Evolutionary conservation across 2,888 invertebrate genomes (phyloP), one percentile per base, ranked within the genome.

Genomic region (Platycheirus albimanus): DNA sequence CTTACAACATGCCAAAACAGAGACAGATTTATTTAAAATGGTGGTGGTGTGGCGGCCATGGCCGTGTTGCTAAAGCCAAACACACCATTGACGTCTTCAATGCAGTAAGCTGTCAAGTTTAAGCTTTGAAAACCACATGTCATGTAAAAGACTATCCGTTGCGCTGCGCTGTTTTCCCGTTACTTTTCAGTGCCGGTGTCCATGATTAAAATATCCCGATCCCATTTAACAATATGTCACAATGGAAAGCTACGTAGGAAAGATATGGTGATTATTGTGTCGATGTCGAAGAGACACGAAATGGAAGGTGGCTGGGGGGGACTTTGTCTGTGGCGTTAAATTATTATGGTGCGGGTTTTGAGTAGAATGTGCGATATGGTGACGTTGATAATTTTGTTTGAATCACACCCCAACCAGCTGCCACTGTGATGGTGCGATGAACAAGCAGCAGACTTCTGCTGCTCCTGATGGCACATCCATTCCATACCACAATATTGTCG

Each of bases 161-260:
- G 63, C 30, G 13, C 5, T 17, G 63, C 30, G 13, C 5, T n/a
- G 17, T 20, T 17, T 11, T 63, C 3, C 36, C 28, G 63, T 54
- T 56, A 13, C 28, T 24, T 24, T 20, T 20, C 13, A 11, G 4
- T 10, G 41, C 61, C 64, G n/a, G 28, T 49, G 75, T 64, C 69
- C 63, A 54, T 63, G 80, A 71, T 66, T 52, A 81, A 76, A 76
- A 81, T 81, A 81, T 81, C 66, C 76, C 66, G 66, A 66, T 47
- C 61, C 76, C 76, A 81, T 81, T 71, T 66, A 52, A 51, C 70
- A 71, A 76, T 66, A 52, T 81, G 80, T 76, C 71, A 76, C 61
- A 58, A 19, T 17, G 56, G n/a, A 49, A 52, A 41, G 64, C 17
- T 36, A 30, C 24, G n/a, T n/a, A n/a, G 11, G 41, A 58, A 41